phyloP scores from a whole-genome alignment of 2,888 invertebrate genomes.

The Clunio marinus region DNA sequence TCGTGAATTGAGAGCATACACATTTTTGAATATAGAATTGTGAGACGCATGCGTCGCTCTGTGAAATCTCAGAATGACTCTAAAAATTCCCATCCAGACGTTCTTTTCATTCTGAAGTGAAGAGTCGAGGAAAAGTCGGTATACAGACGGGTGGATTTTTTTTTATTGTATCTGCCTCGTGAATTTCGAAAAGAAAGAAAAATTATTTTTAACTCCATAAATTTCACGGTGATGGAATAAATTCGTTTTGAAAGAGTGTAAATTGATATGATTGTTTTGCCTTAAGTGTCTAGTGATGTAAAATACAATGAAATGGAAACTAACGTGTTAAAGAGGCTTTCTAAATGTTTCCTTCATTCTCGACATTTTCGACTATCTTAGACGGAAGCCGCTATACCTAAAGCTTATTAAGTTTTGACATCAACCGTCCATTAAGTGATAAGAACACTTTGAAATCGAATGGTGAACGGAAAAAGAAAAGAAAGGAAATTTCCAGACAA shows the following conservation, averaged over 20 bases:
- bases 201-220: constrained; percentile 9
- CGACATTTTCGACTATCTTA: not conserved
- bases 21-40: no score
- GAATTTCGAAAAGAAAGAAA: not conserved
- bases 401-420: not conserved
- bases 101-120: constrained; percentile 8
- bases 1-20: constrained; percentile 12
- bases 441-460: no score
- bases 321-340: not conserved
- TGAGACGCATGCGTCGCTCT: constrained; percentile 5
- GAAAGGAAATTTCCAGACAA: constrained; percentile 7
- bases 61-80: constrained; percentile 1
- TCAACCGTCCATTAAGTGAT: no score
- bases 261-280: constrained; percentile 4
- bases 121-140: constrained; percentile 9
- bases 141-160: not conserved
- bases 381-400: constrained; percentile 8
- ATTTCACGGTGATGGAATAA: not conserved
- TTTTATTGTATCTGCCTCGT: not conserved
- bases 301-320: not conserved
- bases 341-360: not conserved
- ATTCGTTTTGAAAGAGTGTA: not conserved
- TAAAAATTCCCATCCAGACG: not conserved
- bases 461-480: not conserved
- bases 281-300: not conserved